Evolutionary conservation across 2,113 vertebrate genomes (phyloP).

Genomic region (Ornithorhynchus anatinus): DNA sequence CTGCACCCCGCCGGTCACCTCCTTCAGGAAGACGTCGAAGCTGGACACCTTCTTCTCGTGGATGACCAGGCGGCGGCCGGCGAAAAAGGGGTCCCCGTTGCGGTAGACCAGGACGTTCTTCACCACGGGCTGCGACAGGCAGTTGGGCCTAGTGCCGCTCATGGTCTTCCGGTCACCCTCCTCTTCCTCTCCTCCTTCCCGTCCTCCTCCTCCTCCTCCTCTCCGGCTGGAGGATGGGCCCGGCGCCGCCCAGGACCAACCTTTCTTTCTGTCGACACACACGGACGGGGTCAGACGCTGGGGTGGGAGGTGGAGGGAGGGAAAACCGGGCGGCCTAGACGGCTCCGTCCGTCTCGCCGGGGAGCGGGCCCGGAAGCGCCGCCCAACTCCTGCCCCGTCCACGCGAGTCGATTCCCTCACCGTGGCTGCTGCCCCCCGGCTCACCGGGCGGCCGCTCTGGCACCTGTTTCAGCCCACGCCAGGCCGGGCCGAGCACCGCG

Average conservation of each 20-base stretch:
- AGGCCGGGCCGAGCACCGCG: too few relatives aligned
- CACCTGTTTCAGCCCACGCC: too few relatives aligned
- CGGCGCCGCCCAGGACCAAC: too few relatives aligned
- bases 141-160: slow-evolving; percentile 68
- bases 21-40: slow-evolving; percentile 90
- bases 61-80: slow-evolving; percentile 87
- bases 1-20: slow-evolving; percentile 88
- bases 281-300: too few relatives aligned
- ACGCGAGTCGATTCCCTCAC: not conserved
- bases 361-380: not conserved
- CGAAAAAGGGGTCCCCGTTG: slow-evolving; percentile 92
- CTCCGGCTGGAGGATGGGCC: too few relatives aligned
- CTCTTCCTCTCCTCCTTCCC: not conserved
- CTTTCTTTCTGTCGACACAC: too few relatives aligned
- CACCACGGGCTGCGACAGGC: slow-evolving; percentile 87
- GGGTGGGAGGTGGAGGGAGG: too few relatives aligned
- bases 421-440: not conserved
- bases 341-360: too few relatives aligned
- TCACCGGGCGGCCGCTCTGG: not conserved
- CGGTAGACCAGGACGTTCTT: slow-evolving; percentile 91
- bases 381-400: not conserved
- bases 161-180: slow-evolving; percentile 29
- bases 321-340: too few relatives aligned
- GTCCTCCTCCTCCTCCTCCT: not conserved
- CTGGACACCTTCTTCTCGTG: slow-evolving; percentile 88